These are phyloP conservation scores for Pocillopora verrucosa DNA, from an alignment of 64 coral and sea anemone species.

Conservation along the genomic window DNA sequence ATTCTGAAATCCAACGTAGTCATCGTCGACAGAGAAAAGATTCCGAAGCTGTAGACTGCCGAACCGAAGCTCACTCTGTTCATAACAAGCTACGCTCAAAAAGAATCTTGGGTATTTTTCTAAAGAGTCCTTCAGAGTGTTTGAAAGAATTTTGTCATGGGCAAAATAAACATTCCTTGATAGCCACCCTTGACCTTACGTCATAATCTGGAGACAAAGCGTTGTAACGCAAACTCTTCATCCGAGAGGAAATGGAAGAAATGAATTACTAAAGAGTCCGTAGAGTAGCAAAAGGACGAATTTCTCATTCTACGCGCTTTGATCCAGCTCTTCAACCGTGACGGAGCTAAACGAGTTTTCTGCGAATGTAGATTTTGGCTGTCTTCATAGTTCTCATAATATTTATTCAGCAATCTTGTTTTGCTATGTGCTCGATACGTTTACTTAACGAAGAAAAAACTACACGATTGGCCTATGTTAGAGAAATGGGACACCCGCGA, in stretches of 20 bases:
- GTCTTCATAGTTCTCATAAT: not conserved
- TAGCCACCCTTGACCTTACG: slow-evolving; percentile 28
- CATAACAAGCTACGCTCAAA: not conserved
- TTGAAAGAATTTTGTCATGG: not conserved
- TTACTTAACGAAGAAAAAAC: not conserved
- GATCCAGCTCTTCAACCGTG: not conserved
- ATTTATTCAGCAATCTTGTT: not conserved
- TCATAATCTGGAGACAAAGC: not conserved
- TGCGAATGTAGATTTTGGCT: not conserved
- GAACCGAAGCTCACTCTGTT: not conserved
- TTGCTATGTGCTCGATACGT: not conserved
- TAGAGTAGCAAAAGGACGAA: not conserved
- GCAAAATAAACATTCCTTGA: slow-evolving; percentile 29
- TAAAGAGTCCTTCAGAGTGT: slow-evolving; percentile 3
- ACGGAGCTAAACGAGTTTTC: too few species aligned
- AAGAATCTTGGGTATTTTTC: slow-evolving; percentile 32
- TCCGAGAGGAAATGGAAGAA: not conserved
- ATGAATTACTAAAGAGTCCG: not conserved
- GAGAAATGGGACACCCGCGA: not conserved
- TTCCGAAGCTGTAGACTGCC: too few species aligned
- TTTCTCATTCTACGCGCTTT: not conserved
- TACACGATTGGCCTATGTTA: not conserved
- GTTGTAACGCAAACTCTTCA: not conserved
- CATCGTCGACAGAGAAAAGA: not conserved
- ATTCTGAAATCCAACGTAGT: not conserved